Percentiles rank a stretch among this genome's conserved stretches.
Conservation (phyloP, 2,797 vertebrate genomes). For the Orientallactaga sibirica region DNA sequence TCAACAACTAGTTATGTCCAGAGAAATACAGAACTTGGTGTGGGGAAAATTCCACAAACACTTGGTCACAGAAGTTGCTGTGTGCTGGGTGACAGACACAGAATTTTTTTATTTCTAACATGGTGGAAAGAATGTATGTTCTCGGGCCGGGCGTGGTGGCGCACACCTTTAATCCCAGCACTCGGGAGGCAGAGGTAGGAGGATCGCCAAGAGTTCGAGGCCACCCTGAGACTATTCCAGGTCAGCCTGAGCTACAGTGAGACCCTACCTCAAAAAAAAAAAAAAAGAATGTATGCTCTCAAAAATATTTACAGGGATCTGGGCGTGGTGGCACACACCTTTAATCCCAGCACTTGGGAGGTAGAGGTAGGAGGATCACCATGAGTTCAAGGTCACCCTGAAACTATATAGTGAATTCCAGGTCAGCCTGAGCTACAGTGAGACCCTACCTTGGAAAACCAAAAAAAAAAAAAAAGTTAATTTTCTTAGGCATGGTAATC, state of each 20-base stretch:
- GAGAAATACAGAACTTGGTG: not conserved
- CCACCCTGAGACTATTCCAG: too few relatives aligned
- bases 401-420: too few relatives aligned
- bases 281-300: not conserved
- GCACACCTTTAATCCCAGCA: too few relatives aligned
- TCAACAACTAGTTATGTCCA: not conserved
- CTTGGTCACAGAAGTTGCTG: not conserved
- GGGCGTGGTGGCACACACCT: too few relatives aligned
- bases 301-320: not conserved
- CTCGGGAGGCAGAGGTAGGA: too few relatives aligned
- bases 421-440: too few relatives aligned
- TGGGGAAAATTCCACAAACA: not conserved
- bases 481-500: not conserved
- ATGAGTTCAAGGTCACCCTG: too few relatives aligned
- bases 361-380: too few relatives aligned
- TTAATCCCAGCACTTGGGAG: too few relatives aligned
- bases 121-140: not conserved
- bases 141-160: not conserved
- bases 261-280: not conserved
- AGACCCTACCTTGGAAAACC: too few relatives aligned
- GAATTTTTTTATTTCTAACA: not conserved
- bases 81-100: not conserved
- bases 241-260: too few relatives aligned
- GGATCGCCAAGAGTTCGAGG: too few relatives aligned
- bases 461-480: not conserved